phyloP scores from a whole-genome alignment of 2,113 vertebrate genomes.

The Takifugu flavidus region DNA sequence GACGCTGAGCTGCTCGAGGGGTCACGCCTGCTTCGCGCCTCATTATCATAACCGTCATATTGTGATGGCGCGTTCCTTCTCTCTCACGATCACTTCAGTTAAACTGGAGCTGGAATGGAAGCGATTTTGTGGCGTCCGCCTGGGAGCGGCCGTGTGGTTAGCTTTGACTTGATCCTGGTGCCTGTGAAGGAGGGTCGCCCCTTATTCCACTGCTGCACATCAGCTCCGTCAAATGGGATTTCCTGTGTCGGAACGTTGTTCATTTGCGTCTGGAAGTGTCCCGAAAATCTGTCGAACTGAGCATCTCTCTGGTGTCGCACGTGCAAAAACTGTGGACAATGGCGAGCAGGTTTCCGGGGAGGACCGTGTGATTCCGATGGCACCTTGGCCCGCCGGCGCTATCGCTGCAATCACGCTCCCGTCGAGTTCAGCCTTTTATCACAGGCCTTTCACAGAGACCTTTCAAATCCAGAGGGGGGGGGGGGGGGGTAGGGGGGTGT shows the following conservation, averaged over 20 bases:
- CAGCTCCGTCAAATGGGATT: too few species aligned
- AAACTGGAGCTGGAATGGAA: conserved; percentile 32
- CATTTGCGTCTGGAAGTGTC: neutral
- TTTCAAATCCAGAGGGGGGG: conserved; percentile 50
- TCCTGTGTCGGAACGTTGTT: neutral
- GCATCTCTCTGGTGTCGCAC: conserved; percentile 12
- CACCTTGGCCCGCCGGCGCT: conserved; percentile 53
- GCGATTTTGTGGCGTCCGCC: conserved; percentile 12
- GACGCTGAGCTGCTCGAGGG: conserved; percentile 11
- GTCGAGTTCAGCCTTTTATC: conserved; percentile 68
- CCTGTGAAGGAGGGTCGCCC: neutral
- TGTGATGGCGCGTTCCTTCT: conserved; percentile 20
- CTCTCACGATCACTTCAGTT: conserved; percentile 53
- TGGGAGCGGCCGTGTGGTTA: neutral
- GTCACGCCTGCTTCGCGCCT: conserved; percentile 22
- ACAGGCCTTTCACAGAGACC: conserved; percentile 62
- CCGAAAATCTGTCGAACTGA: conserved; percentile 5
- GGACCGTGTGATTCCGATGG: conserved; percentile 38
- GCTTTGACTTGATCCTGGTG: neutral
- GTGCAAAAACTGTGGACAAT: conserved; percentile 28
- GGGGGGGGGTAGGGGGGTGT: too few species aligned
- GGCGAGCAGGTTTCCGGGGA: conserved; percentile 6
- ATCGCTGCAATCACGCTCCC: conserved; percentile 62
- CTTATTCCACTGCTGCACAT: too few species aligned
- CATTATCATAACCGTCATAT: conserved; percentile 52